A percentile compares a stretch with the other conserved stretches of the same genome.
These are phyloP conservation scores for Yponomeuta plumbellus DNA, from an alignment of 2,888 invertebrate genomes.

Conservation along the genomic window DNA sequence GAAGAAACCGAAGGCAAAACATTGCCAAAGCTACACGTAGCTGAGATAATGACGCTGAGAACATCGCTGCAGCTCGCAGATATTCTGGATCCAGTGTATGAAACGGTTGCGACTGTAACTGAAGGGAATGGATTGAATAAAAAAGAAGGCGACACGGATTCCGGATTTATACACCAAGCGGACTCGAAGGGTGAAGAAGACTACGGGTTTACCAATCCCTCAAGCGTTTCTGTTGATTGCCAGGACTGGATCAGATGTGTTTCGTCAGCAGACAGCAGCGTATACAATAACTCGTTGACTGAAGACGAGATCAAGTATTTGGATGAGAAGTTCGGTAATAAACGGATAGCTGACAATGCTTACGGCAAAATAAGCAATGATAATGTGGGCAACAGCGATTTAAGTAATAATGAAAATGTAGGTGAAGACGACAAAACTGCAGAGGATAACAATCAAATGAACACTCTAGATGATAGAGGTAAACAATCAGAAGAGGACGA, in stretches of 20 bases:
- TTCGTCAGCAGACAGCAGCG: conserved; percentile 49
- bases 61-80: conserved; percentile 61
- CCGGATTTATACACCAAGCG: conserved; percentile 33
- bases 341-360: conserved; percentile 25
- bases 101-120: conserved; percentile 53
- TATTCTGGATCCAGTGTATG: conserved; percentile 64
- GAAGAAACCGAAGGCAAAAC: background rate
- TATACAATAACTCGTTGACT: conserved; percentile 51
- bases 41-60: conserved; percentile 67
- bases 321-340: conserved; percentile 35
- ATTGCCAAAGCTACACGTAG: conserved; percentile 43
- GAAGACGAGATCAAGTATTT: conserved; percentile 42
- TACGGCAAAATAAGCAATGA: background rate
- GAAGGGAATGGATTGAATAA: conserved; percentile 52
- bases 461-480: background rate
- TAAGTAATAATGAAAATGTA: conserved; percentile 5
- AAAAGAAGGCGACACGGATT: conserved; percentile 38
- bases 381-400: conserved; percentile 15
- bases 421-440: conserved; percentile 27
- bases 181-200: conserved; percentile 42
- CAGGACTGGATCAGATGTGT: conserved; percentile 57
- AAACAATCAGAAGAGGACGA: background rate
- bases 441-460: conserved; percentile 24
- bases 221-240: conserved; percentile 51
- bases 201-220: conserved; percentile 54